Base-by-base conservation (phyloP, 2,113 vertebrate genomes). In the Phylloscopus trochilus region DNA sequence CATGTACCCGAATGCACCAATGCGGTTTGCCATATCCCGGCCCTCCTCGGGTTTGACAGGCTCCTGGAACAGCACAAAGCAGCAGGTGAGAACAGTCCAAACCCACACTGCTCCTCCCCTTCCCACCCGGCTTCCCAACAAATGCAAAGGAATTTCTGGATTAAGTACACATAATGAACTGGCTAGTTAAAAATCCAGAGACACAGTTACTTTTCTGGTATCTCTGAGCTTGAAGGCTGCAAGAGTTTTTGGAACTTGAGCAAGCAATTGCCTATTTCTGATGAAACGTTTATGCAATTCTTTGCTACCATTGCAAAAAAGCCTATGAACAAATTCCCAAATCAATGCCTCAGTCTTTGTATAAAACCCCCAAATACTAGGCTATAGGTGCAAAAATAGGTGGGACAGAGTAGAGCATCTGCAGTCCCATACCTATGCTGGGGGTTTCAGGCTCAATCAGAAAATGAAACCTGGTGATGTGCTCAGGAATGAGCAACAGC, bases 11-110 rank as follows among this genome's bases (percentile, higher is more conserved):
- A 98, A 98, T 89, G 98, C 98, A 58, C 98, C 98, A 41, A 98
- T 98, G 96, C 98, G 97, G 82, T 98, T 98, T 79, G 98, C 98
- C 98, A 98, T 98, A 41, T 98, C 98, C 95, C 98, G 97, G 80
- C 98, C 98, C 95, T 98, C 98, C 93, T 98, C 98, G 1, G 98
- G 98, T 89, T 98, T 98, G 64, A 98, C 98, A 19, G 98, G 98
- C 95, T 98, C 98, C 98, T 98, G 88, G 0, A 93, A 89, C 35
- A 49, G 89, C 73, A 95, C 58, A 85, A 26, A 83, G 37, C 77
- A 83, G 30, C 14, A 35, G 24, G 10, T 89, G 60, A 94, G 87
- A 33, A 68, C 23, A 33, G 43, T 8, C 69, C 87, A 53, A 33
- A 67, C 15, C 44, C 41, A 23, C 49, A 3, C 49, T 11, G 0